phyloP scores from a whole-genome alignment of 2,113 vertebrate species.

The Cyprinodon brontotheroides region DNA sequence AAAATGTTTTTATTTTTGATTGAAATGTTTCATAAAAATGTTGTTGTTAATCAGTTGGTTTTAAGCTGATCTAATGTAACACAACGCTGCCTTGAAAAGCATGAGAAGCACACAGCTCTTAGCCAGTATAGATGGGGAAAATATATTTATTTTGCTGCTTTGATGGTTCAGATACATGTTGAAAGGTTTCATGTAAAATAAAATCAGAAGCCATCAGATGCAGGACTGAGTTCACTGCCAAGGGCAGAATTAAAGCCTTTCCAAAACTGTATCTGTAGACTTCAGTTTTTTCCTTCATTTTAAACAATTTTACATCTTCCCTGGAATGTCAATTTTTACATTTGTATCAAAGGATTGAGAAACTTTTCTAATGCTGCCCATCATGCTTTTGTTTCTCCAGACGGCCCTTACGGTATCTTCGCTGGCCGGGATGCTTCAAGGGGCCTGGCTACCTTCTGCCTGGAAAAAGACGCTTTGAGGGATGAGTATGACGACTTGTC shows the following conservation, averaged over 20 bases:
- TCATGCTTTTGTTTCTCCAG: slow-evolving; percentile 66
- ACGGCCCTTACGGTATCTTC: slow-evolving; percentile 96
- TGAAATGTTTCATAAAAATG: too few relatives aligned
- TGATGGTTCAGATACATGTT: background rate
- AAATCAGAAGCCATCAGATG: too few relatives aligned
- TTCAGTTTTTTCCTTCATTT: background rate
- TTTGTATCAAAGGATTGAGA: background rate
- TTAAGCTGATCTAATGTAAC: too few relatives aligned
- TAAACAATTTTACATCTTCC: background rate
- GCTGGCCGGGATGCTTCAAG: slow-evolving; percentile 96
- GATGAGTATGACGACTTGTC: slow-evolving; percentile 98
- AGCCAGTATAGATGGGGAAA: too few relatives aligned
- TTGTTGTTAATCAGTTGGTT: too few relatives aligned
- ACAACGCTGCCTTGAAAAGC: too few relatives aligned
- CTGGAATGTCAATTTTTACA: background rate
- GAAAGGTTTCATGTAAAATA: too few relatives aligned
- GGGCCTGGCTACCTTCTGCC: slow-evolving; percentile 96
- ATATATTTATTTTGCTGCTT: background rate
- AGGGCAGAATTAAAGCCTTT: too few relatives aligned
- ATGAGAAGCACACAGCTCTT: too few relatives aligned
- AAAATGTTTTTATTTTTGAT: too few relatives aligned
- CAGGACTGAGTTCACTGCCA: too few relatives aligned
- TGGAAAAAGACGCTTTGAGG: slow-evolving; percentile 93
- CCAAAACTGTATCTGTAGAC: too few relatives aligned
- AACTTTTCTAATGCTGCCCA: background rate